Percentiles rank a stretch among this genome's conserved stretches.
phyloP scores from a whole-genome alignment of 2,888 invertebrate species.

The Oxyteleia sp. region DNA sequence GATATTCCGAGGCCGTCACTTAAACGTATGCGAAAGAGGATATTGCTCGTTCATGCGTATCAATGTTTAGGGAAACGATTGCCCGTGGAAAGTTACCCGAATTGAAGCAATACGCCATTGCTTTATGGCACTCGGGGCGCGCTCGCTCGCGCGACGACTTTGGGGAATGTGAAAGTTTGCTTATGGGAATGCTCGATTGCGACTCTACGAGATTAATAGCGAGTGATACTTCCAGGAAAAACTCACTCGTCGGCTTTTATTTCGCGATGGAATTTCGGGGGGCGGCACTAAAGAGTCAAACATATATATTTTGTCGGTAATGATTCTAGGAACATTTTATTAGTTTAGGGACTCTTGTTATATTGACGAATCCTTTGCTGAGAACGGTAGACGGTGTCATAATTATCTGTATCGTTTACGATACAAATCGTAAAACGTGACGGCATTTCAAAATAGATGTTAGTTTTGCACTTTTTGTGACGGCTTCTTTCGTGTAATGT shows the following conservation, averaged over 20 bases:
- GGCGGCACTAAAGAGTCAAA: conserved; percentile 1
- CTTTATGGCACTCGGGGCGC: conserved; percentile 46
- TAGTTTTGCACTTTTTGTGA: no score
- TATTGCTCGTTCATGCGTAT: conserved; percentile 72
- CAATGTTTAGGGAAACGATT: conserved; percentile 70
- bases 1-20: conserved; percentile 54
- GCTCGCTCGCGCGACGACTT: conserved; percentile 56
- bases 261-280: conserved; percentile 48
- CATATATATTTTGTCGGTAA: conserved; percentile 6
- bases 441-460: no score
- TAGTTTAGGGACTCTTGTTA: conserved; percentile 3
- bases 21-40: conserved; percentile 69
- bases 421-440: no score
- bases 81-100: conserved; percentile 52
- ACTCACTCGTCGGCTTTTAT: conserved; percentile 47
- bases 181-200: conserved; percentile 67
- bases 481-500: no score
- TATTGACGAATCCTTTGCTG: no score
- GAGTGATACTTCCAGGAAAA: conserved; percentile 49
- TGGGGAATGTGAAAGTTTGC: conserved; percentile 72
- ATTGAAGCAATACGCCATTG: conserved; percentile 53
- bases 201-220: conserved; percentile 66
- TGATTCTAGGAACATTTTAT: conserved; percentile 2
- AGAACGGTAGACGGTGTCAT: no score
- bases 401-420: no score